A percentile compares a stretch with the other conserved stretches of the same genome.
phyloP scores from a whole-genome alignment of 2,113 vertebrate genomes.

The human (Homo sapiens) region GRCh38 chr4:122107501-122108000 shows the following conservation, averaged over 20 bases:
- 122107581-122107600: not conserved
- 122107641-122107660: not conserved
- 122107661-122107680: not conserved
- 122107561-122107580: not conserved
- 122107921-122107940: not conserved
- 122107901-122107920: not conserved
- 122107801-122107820: not conserved
- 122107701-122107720: not conserved
- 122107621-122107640: not conserved
- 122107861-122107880: not conserved
- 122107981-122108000: not conserved
- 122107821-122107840: not conserved
- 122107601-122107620: not conserved
- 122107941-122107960: not conserved
- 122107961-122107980: no score
- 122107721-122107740: not conserved
- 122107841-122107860: not conserved
- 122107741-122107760: not conserved
- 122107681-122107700: not conserved
- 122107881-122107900: not conserved
- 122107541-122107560: no score
- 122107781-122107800: not conserved
- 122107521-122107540: not conserved
- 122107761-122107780: not conserved
- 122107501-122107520: not conserved